phyloP scores from a whole-genome alignment of 2,888 invertebrate species.

The Drosophila multiciliata region DNA sequence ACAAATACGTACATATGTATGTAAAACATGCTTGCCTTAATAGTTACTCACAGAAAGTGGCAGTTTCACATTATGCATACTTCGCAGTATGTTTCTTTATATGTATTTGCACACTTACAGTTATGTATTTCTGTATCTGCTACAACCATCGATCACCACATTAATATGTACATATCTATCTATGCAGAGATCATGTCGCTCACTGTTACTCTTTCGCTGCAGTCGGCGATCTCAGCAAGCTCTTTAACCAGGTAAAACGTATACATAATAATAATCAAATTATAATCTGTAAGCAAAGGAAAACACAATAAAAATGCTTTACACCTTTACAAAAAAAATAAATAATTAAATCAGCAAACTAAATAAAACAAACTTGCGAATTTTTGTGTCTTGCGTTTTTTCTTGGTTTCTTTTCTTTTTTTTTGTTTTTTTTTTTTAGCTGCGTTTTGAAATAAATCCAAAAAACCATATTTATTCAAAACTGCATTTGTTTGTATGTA shows the following conservation, averaged over 20 bases:
- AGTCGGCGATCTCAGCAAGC: conserved; percentile 19
- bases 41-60: conserved; percentile 47
- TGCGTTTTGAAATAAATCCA: conserved; percentile 84
- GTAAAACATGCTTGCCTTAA: conserved; percentile 17
- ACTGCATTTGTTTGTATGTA: conserved; percentile 65
- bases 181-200: background rate
- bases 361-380: conserved; percentile 64
- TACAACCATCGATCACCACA: background rate
- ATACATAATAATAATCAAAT: background rate
- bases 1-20: conserved; percentile 7
- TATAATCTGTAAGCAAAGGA: background rate
- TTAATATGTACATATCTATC: background rate
- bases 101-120: background rate
- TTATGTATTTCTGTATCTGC: background rate
- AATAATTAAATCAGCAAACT: conserved; percentile 3
- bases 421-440: conserved; percentile 56
- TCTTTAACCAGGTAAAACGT: conserved; percentile 1
- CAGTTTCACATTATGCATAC: conserved; percentile 45
- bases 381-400: conserved; percentile 64
- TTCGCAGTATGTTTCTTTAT: background rate
- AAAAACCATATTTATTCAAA: conserved; percentile 84
- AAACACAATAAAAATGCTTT: background rate
- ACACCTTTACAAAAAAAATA: conserved; percentile 2
- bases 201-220: background rate
- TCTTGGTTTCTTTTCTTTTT: conserved; percentile 47